These are phyloP conservation scores for Drosophila tanythrix DNA, from an alignment of 2,888 invertebrate genomes.

Conservation along the genomic window DNA sequence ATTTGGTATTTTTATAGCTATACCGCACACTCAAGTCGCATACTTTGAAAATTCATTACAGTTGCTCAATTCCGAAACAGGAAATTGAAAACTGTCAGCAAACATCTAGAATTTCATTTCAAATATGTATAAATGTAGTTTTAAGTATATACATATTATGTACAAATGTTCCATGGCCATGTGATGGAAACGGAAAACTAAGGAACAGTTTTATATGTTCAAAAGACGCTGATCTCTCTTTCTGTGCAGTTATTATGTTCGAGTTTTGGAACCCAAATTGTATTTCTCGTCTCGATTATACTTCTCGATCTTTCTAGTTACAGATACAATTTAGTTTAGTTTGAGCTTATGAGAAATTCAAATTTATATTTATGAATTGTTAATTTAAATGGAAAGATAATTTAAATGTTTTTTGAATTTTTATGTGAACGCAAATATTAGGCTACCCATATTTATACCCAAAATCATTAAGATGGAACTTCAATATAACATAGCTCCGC, in stretches of 20 bases:
- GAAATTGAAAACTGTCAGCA: conserved; percentile 10
- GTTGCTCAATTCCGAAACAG: conserved; percentile 1
- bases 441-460: too few species aligned
- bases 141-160: not conserved
- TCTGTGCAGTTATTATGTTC: not conserved
- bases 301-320: not conserved
- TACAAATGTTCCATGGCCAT: not conserved
- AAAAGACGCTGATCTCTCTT: not conserved
- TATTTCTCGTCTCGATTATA: not conserved
- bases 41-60: conserved; percentile 3
- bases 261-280: not conserved
- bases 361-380: not conserved
- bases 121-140: not conserved
- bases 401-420: not conserved
- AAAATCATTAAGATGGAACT: too few species aligned
- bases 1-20: conserved; percentile 1
- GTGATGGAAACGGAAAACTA: not conserved
- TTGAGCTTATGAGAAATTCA: not conserved
- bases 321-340: not conserved
- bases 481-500: too few species aligned
- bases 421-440: too few species aligned
- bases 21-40: not conserved
- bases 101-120: not conserved
- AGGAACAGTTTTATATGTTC: not conserved
- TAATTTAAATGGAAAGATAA: not conserved